Evolutionary conservation across 1,140 invertebrate species (phyloP).

Genomic region (Vollenhovia emeryi): DNA sequence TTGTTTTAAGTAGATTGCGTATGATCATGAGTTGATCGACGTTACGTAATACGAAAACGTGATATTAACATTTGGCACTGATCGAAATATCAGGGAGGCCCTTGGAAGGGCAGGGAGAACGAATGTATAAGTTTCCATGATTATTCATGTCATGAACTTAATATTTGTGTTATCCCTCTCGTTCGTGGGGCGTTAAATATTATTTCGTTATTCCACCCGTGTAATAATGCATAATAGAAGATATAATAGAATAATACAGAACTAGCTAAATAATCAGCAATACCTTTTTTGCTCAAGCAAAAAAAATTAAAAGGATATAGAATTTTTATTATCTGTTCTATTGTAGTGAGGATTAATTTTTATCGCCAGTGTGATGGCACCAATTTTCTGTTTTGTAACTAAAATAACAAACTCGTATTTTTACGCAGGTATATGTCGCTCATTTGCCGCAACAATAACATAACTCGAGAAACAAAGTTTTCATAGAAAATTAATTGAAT

Average conservation of each 20-base stretch:
- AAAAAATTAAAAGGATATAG: background rate
- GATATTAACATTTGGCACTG: background rate
- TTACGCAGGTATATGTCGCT: background rate
- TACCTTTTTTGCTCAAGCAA: background rate
- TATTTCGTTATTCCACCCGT: too few relatives aligned
- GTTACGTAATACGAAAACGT: background rate
- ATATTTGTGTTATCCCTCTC: background rate
- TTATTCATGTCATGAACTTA: background rate
- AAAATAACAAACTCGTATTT: background rate
- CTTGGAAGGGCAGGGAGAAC: background rate
- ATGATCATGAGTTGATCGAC: background rate
- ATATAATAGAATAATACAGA: too few relatives aligned
- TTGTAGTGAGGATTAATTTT: background rate
- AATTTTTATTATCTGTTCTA: background rate
- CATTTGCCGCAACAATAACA: too few relatives aligned
- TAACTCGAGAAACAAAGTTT: too few relatives aligned
- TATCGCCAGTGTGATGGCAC: background rate
- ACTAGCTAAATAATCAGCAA: background rate
- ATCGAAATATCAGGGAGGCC: too few relatives aligned
- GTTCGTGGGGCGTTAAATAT: background rate
- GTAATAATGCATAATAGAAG: too few relatives aligned
- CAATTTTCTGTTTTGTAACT: conserved; percentile 3
- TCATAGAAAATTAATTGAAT: too few relatives aligned
- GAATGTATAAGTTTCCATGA: too few relatives aligned
- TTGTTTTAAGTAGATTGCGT: background rate